phyloP scores from a whole-genome alignment of 2,888 invertebrate genomes.

The Apamea monoglypha region DNA sequence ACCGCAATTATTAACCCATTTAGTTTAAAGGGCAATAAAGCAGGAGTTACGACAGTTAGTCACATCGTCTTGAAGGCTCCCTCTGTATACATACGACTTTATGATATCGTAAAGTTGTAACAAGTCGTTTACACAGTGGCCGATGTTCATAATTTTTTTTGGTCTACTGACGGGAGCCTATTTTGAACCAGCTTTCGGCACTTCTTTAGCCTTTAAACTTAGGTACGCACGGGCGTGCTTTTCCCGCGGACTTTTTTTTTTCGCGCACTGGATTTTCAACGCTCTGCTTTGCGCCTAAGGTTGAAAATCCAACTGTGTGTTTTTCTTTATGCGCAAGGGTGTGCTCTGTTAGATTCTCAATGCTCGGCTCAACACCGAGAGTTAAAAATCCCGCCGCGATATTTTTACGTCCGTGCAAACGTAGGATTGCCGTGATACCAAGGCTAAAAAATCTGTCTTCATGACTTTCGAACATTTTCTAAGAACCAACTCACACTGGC shows the following conservation, averaged over 20 bases:
- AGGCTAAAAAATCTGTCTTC: not conserved
- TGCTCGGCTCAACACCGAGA: too few relatives aligned
- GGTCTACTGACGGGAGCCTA: not conserved
- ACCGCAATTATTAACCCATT: constrained; percentile 45
- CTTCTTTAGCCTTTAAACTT: not conserved
- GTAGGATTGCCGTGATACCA: not conserved
- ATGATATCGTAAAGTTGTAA: constrained; percentile 40
- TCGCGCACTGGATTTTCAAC: too few relatives aligned
- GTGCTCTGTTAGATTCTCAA: too few relatives aligned
- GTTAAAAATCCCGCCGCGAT: too few relatives aligned
- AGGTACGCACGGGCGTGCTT: too few relatives aligned
- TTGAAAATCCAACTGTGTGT: too few relatives aligned
- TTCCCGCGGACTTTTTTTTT: too few relatives aligned
- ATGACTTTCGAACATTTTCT: not conserved
- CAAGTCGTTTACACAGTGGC: constrained; percentile 16
- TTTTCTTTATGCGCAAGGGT: too few relatives aligned
- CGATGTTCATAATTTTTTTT: not conserved
- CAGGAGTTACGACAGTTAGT: constrained; percentile 29
- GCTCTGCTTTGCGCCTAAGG: too few relatives aligned
- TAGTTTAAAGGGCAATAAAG: constrained; percentile 34
- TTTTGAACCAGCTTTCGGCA: not conserved
- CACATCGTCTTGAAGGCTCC: constrained; percentile 5
- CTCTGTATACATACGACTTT: constrained; percentile 26
- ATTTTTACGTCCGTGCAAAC: too few relatives aligned
- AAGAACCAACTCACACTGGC: not conserved